Base-by-base conservation (phyloP, 2,888 invertebrate species). In the Atrina japonica region DNA sequence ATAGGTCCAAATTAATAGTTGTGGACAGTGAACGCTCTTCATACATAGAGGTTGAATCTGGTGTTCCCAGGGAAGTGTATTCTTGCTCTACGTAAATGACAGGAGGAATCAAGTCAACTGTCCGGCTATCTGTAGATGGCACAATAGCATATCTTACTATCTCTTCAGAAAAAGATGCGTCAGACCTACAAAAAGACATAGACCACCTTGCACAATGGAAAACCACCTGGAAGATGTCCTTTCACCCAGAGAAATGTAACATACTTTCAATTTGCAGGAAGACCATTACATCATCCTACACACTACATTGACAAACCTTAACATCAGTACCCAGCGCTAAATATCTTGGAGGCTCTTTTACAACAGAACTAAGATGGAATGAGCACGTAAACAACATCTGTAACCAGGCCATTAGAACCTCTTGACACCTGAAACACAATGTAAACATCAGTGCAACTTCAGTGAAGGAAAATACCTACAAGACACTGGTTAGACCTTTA, bases 21-120 rank as follows among this genome's bases (percentile, higher is more conserved):
- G 11, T 73, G 7, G 61, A 68, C 23, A 68, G 35, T 7, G 35
- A 35, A 11, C 5, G 11, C 5, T 35, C 35, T 35, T 11, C 35
- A 5, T 35, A 5, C 35, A 35, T 35, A 5, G 11, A 35, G 6
- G 35, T 35, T 35, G 35, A 35, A 7, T 35, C 23, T 59, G 59
- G 3, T 61, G 70, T 5, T 61, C 64, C n/a, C 64, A 67, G 55
- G 56, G 68, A 7, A 50, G 68, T 16, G 66, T 66, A 0, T 70
- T 74, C 23, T 52, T 67, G 0, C 47, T 30, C 40, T 67, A 64
- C 23, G 66, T 70, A 16, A 70, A 66, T 21, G 40, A 35, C 56
- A 21, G 27, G 35, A 0, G 35, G 25, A 11, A 16, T 69, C 3
- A 21, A 30, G n/a, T 61, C 66, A 3, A 58, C 41, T 5, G 27